These are phyloP conservation scores for Myripristis jacobus DNA, from an alignment of 2,797 vertebrate species.

Conservation along the genomic window DNA sequence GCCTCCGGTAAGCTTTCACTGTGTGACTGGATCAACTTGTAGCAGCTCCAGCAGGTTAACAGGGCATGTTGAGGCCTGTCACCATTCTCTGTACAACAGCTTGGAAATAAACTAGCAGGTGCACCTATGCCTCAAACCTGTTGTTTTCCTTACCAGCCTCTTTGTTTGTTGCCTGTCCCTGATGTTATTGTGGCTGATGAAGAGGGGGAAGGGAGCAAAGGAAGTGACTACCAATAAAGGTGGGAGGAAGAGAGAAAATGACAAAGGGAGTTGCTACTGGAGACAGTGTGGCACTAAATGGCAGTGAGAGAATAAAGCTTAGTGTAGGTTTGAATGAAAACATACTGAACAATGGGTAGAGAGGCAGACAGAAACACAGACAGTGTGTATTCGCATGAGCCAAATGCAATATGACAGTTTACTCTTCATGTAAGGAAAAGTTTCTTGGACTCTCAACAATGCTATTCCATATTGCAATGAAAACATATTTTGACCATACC, in stretches of 20 bases:
- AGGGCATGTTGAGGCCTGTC: conserved; percentile 70
- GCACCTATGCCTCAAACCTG: conserved; percentile 43
- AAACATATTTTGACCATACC: no score
- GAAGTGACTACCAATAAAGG: conserved; percentile 5
- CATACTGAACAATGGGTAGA: conserved; percentile 37
- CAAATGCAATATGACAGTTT: no score
- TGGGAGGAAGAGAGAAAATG: conserved; percentile 1
- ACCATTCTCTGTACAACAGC: conserved; percentile 9
- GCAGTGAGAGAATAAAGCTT: conserved; percentile 4
- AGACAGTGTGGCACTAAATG: conserved; percentile 23
- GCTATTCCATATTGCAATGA: no score
- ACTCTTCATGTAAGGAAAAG: no score
- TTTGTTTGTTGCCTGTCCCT: conserved; percentile 8
- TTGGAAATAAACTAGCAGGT: conserved; percentile 43
- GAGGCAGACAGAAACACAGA: conserved; percentile 3
- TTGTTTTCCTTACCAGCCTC: conserved; percentile 39
- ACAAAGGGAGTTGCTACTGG: conserved; percentile 1
- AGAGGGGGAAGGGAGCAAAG: conserved; percentile 3
- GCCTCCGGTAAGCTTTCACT: background rate
- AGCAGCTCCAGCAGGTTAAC: conserved; percentile 54
- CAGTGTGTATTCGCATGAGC: conserved; percentile 24
- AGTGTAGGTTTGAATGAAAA: conserved; percentile 15
- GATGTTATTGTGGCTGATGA: conserved; percentile 2
- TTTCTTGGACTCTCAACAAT: no score
- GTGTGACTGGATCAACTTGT: conserved; percentile 17